Evolutionary conservation across 2,797 vertebrate species (phyloP).

Genomic region (Tenualosa ilisha): DNA sequence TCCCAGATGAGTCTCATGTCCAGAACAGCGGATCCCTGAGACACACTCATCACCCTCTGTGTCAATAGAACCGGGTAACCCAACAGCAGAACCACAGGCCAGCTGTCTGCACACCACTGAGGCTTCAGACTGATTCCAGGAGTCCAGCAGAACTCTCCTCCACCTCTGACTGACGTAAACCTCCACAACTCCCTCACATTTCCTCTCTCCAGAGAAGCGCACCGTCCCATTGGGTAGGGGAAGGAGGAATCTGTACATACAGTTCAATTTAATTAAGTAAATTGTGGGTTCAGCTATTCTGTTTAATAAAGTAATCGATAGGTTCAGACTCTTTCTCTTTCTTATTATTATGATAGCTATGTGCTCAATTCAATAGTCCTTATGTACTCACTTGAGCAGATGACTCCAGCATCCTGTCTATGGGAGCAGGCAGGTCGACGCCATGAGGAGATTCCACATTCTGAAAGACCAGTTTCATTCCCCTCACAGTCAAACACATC

Average conservation of each 20-base stretch:
- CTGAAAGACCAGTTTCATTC: neutral
- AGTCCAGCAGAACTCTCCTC: constrained; percentile 57
- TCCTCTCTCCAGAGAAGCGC: constrained; percentile 45
- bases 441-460: constrained; percentile 47
- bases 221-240: constrained; percentile 25
- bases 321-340: too few relatives aligned
- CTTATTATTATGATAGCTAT: too few relatives aligned
- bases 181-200: constrained; percentile 62
- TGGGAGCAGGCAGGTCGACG: constrained; percentile 43
- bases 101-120: constrained; percentile 69
- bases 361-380: too few relatives aligned
- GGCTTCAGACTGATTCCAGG: constrained; percentile 56
- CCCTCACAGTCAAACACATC: too few relatives aligned
- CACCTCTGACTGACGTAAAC: constrained; percentile 58
- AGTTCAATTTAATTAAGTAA: neutral
- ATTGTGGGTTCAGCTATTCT: too few relatives aligned
- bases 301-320: too few relatives aligned
- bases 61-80: constrained; percentile 42
- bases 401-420: constrained; percentile 45
- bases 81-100: constrained; percentile 57
- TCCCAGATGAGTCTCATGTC: constrained; percentile 48
- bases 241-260: constrained; percentile 30
- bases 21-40: constrained; percentile 48
- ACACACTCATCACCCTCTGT: constrained; percentile 44
- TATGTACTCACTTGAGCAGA: constrained; percentile 48